Evolutionary conservation across 2,888 invertebrate species (phyloP).

Genomic region (Tetheella fluctuosa): DNA sequence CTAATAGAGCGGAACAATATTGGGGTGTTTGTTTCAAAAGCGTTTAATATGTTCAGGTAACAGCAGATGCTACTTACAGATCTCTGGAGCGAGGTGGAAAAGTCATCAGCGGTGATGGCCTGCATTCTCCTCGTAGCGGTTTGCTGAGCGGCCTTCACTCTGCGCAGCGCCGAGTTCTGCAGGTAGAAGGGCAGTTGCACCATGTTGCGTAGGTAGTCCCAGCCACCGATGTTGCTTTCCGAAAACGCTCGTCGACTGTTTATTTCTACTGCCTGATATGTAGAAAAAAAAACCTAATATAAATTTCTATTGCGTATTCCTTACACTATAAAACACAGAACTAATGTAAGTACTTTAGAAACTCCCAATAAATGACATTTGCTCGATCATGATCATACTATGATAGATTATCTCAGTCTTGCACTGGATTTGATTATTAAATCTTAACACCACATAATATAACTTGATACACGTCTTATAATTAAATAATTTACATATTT

Average conservation of each 20-base stretch:
- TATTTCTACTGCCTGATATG: conserved; percentile 91
- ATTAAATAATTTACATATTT: not conserved
- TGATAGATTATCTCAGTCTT: no score
- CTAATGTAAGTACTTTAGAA: no score
- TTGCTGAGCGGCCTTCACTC: conserved; percentile 94
- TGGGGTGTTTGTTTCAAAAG: no score
- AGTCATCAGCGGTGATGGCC: conserved; percentile 82
- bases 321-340: no score
- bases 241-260: conserved; percentile 94
- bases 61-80: conserved; percentile 71
- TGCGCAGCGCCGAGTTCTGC: conserved; percentile 97
- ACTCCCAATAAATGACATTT: no score
- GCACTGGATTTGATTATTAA: no score
- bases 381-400: no score
- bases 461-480: not conserved
- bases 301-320: no score
- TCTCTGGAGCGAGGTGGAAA: conserved; percentile 77
- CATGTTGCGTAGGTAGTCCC: conserved; percentile 97
- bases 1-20: no score
- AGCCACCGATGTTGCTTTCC: conserved; percentile 97
- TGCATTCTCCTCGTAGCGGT: conserved; percentile 85
- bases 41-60: no score
- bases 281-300: not conserved
- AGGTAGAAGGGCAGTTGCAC: conserved; percentile 99
- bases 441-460: no score